Evolutionary conservation across 2,113 vertebrate genomes (phyloP), one percentile per base, ranked within the genome.

Genomic region (Megaceryle maxima): DNA sequence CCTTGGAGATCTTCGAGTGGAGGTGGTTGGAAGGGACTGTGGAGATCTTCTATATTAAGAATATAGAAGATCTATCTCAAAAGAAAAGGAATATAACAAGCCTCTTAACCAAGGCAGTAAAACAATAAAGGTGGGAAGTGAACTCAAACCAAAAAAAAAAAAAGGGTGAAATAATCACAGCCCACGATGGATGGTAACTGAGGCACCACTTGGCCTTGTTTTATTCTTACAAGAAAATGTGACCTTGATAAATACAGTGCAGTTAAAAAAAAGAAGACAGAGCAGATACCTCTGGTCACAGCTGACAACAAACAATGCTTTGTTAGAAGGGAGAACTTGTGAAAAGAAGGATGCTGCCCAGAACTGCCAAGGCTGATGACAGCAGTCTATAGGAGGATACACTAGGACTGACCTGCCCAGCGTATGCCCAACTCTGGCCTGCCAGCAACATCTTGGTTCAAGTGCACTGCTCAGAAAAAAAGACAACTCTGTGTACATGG

Each of bases 401-500:
- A 10, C 21, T 37, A 67, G 50, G 44, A 22, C 21, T 70, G 28
- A 68, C 13, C 48, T 46, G 29, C 10, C 50, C 33, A 79, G 25
- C 13, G 17, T 13, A 39, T 25, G 28, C 41, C 33, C 16, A 22
- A 1, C 28, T 62, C 39, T 37, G 9, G 14, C 28, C 44, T 48
- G 12, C 6, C 60, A 91, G 59, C 73, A 91, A 63, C 19, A 24
- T 13, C 68, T 82, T 59, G 48, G 20, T 14, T 74, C 46, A 48
- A 26, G 35, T 13, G 26, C 20, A 41, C 31, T 13, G 44, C 0
- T 0, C 37, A 55, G 41, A 68, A 39, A 46, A 84, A 24, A 55
- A 55, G 21, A 37, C 46, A 0, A 0, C 17, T 44, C 11, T 3
- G 16, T 28, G 11, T 59, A 3, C 13, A 48, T 17, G 18, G 56